Evolutionary conservation across 2,797 vertebrate species (phyloP), one percentile per base, ranked within the genome.

Genomic region (Acrocephalus scirpaceus): DNA sequence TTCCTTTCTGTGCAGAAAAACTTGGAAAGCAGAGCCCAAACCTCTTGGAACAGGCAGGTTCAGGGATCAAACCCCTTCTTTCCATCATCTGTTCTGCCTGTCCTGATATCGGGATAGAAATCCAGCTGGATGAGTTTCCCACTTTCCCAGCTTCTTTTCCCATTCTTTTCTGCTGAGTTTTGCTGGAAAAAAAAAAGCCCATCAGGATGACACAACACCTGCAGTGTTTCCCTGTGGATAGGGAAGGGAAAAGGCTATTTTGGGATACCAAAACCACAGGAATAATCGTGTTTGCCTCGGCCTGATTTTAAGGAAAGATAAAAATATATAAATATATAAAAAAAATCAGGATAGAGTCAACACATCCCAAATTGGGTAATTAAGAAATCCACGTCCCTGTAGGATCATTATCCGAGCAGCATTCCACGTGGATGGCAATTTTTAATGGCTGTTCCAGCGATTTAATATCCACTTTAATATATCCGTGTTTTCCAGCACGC

Each of bases 381-480:
- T 76, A 90, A 93, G 81, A 88, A 91, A 34, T 36, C 51, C 22
- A 50, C 10, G 18, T 88, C 92, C 76, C 96, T 47, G 45, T 36
- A 67, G 92, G 40, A 57, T 83, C 74, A 76, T 96, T 92, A 87
- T 54, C 90, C 5, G 1, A 21, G 88, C 21, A 53, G 53, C 60
- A 83, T 79, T 91, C 80, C 74, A 36, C 1, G 19, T 3, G 38
- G 56, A 62, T 21, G 42, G 92, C 82, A 36, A 29, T 64, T 96
- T 92, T 90, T 93, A 95, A 93, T 77, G 85, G 80, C 92, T 48
- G 22, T 51, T 94, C 34, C 65, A 71, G 89, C 34, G 50, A 66
- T 95, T 96, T 95, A 94, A 93, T 93, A 73, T 29, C 61, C 61
- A 48, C n/a, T 95, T 95, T 76, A 92, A 89, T 95, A 62, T 26